These are phyloP conservation scores for Verasper variegatus DNA, from an alignment of 2,113 vertebrate genomes.

Conservation along the genomic window DNA sequence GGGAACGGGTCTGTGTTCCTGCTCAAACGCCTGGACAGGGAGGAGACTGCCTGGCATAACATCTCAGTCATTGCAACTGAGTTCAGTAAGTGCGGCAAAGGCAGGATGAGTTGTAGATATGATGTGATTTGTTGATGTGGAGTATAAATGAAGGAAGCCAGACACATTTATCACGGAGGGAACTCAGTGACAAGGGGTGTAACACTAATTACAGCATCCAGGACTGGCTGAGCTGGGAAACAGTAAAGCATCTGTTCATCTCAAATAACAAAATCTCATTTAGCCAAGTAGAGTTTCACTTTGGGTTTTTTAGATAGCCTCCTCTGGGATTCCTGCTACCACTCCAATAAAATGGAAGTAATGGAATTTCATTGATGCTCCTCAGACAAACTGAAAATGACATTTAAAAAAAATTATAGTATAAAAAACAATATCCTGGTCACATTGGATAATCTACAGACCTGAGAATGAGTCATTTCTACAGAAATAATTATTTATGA, in stretches of 20 bases:
- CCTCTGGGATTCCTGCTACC: neutral
- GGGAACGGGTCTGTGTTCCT: constrained; percentile 93
- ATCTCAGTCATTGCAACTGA: constrained; percentile 93
- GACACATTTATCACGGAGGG: neutral
- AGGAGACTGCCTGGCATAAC: constrained; percentile 93
- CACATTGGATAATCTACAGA: no score
- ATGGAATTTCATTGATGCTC: neutral
- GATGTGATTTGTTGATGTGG: no score
- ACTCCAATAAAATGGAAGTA: neutral
- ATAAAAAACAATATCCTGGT: neutral
- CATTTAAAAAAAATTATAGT: neutral
- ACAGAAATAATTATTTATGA: no score
- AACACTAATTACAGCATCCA: neutral
- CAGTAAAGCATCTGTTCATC: neutral
- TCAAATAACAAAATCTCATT: neutral
- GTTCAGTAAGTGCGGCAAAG: constrained; percentile 88
- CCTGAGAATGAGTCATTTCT: no score
- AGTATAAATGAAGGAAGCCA: neutral
- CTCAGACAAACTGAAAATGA: neutral
- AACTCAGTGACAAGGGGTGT: neutral
- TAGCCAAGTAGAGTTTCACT: no score
- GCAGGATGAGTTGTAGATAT: no score
- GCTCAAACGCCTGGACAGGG: constrained; percentile 90
- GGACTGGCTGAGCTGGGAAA: neutral
- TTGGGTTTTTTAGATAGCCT: no score